Percentiles rank a stretch among this genome's conserved stretches.
phyloP scores from a whole-genome alignment of 2,888 invertebrate species.

The Xylophagus ater region DNA sequence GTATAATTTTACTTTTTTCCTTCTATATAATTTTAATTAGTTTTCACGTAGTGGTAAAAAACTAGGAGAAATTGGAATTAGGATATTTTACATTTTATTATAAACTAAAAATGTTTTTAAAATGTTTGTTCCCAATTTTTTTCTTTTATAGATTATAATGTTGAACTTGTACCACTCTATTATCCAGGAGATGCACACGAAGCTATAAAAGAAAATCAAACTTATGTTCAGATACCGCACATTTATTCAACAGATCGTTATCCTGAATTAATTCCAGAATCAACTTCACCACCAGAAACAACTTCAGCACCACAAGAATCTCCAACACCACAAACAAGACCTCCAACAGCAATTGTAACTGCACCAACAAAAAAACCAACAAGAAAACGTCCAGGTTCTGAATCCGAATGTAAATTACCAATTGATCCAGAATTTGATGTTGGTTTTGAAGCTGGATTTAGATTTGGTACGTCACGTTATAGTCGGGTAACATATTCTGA shows the following conservation, averaged over 20 bases:
- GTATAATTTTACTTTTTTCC: no score
- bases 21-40: no score
- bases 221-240: no score
- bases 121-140: no score
- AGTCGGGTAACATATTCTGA: constrained; percentile 63
- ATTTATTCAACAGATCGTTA: neutral
- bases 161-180: constrained; percentile 23
- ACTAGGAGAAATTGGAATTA: no score
- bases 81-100: no score
- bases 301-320: constrained; percentile 19
- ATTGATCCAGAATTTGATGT: constrained; percentile 34
- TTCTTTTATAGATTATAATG: constrained; percentile 29
- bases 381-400: constrained; percentile 30
- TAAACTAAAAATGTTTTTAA: no score
- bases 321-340: constrained; percentile 22
- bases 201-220: neutral
- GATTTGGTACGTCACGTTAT: constrained; percentile 45
- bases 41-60: no score
- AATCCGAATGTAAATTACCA: constrained; percentile 31
- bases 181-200: constrained; percentile 28
- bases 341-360: constrained; percentile 8
- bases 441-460: constrained; percentile 32
- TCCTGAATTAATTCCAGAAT: neutral
- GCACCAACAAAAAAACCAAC: constrained; percentile 26
- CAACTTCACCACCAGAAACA: constrained; percentile 2